Percentiles rank a stretch among this genome's conserved stretches.
These are phyloP conservation scores for Trichomycterus rosablanca DNA, from an alignment of 2,113 vertebrate genomes.

Conservation along the genomic window DNA sequence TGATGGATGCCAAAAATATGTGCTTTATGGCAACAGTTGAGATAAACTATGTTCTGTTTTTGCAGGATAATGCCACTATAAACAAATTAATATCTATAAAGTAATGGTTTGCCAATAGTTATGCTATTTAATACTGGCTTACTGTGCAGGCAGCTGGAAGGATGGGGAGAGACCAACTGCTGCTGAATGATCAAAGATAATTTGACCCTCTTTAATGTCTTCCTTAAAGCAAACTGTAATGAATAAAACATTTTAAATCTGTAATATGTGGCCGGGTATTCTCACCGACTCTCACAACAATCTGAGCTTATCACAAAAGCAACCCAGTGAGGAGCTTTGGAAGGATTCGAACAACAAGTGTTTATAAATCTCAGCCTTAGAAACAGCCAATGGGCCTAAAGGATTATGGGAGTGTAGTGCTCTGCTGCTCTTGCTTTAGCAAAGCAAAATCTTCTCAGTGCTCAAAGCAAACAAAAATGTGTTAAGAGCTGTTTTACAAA, in stretches of 20 bases:
- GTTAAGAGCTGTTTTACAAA: too few species aligned
- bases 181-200: slow-evolving; percentile 36
- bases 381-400: not conserved
- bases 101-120: too few species aligned
- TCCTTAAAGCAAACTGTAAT: slow-evolving; percentile 31
- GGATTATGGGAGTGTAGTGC: slow-evolving; percentile 2
- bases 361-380: slow-evolving; percentile 12
- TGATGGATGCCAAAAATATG: too few species aligned
- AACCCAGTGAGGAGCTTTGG: slow-evolving; percentile 18
- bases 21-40: too few species aligned
- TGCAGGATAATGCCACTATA: too few species aligned
- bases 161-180: not conserved
- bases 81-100: too few species aligned
- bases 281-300: slow-evolving; percentile 43
- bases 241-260: slow-evolving; percentile 47
- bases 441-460: not conserved
- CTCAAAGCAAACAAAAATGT: not conserved
- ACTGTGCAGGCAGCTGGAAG: slow-evolving; percentile 2
- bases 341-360: slow-evolving; percentile 27
- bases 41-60: too few species aligned
- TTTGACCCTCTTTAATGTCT: slow-evolving; percentile 32
- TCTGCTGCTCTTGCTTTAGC: not conserved
- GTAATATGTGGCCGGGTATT: slow-evolving; percentile 16
- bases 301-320: slow-evolving; percentile 15
- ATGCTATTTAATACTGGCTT: slow-evolving; percentile 1